A percentile compares a stretch with the other conserved stretches of the same genome.
Evolutionary conservation across 2,113 vertebrate genomes (phyloP).

Genomic region (Fregetta grallaria): DNA sequence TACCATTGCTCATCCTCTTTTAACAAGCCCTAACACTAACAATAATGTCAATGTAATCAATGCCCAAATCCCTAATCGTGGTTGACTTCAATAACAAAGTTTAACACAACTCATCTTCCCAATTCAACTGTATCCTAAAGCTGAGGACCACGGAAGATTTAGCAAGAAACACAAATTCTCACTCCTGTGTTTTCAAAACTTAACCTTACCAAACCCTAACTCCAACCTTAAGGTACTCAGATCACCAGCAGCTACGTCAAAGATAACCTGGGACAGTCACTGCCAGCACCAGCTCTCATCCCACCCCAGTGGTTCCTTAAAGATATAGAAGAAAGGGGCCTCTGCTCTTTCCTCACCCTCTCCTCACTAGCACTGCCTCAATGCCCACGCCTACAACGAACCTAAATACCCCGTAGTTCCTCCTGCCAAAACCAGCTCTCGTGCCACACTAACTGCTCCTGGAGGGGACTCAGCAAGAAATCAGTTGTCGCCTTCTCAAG

Average conservation of each 20-base stretch:
- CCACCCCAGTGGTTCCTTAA: not conserved
- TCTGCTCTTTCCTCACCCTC: not conserved
- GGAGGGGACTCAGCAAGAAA: not conserved
- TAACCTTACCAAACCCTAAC: not conserved
- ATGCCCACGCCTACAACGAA: not conserved
- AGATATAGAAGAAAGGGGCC: not conserved
- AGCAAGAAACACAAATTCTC: not conserved
- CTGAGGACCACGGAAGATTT: not conserved
- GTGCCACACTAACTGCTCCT: not conserved
- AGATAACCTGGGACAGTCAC: not conserved
- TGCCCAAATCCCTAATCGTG: not conserved
- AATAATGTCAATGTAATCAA: not conserved
- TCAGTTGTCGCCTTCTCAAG: not conserved
- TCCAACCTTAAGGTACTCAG: not conserved
- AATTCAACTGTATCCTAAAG: not conserved
- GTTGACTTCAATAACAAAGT: not conserved
- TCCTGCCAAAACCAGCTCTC: not conserved
- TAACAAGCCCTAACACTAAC: not conserved
- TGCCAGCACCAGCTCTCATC: not conserved
- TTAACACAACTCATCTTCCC: not conserved
- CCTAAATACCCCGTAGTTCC: rapidly evolving
- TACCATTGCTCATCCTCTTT: not conserved
- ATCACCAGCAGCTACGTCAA: not conserved
- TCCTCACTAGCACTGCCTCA: not conserved
- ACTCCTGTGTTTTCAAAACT: not conserved